phyloP scores from a whole-genome alignment of 37 sponge, comb jelly and placozoan genomes.

The Spongia lamella region DNA sequence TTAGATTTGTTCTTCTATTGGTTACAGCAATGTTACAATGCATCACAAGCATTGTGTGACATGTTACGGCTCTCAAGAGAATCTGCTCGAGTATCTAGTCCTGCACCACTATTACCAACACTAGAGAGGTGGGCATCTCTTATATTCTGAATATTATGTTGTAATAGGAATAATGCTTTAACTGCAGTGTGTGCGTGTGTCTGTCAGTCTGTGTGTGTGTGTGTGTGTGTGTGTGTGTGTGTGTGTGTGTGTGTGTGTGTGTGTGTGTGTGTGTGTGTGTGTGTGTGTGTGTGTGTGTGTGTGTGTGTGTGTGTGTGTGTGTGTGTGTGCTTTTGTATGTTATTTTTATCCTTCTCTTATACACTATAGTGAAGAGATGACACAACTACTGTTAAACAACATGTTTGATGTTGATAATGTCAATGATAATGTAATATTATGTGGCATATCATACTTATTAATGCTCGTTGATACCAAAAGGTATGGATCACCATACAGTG shows the following conservation, averaged over 20 bases:
- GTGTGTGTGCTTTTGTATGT: too few relatives aligned
- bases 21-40: constrained; percentile 71
- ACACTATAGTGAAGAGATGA: constrained; percentile 44
- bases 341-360: too few relatives aligned
- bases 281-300: too few relatives aligned
- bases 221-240: neutral
- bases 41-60: constrained; percentile 76
- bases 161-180: too few relatives aligned
- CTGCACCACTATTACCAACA: constrained; percentile 52
- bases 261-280: too few relatives aligned
- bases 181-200: neutral
- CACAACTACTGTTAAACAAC: constrained; percentile 56
- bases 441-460: constrained; percentile 60
- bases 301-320: too few relatives aligned
- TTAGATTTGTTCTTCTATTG: too few relatives aligned
- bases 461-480: constrained; percentile 60
- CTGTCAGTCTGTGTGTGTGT: neutral
- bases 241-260: too few relatives aligned
- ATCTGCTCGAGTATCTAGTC: constrained; percentile 40
- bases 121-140: constrained; percentile 51
- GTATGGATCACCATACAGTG: too few relatives aligned
- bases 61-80: constrained; percentile 75
- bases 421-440: constrained; percentile 55
- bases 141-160: neutral
- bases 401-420: constrained; percentile 49